Percentiles rank a stretch among this genome's conserved stretches.
These are phyloP conservation scores for Paramuricea clavata DNA, from an alignment of 92 coral and sea anemone species.

Conservation along the genomic window DNA sequence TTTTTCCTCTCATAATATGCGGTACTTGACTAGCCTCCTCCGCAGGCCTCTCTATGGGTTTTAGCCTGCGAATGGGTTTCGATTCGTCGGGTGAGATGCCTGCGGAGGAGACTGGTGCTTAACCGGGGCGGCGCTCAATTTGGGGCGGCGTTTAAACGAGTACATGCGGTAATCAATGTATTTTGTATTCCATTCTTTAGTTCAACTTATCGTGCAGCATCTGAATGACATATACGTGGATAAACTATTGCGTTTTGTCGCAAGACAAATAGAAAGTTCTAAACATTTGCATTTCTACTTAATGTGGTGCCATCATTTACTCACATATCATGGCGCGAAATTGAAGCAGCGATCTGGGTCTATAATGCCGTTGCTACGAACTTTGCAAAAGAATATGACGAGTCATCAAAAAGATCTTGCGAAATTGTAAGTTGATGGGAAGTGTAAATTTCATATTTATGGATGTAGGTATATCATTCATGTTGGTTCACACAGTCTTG, in stretches of 20 bases:
- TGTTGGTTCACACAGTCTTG: too few relatives aligned
- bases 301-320: conserved; percentile 86
- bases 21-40: too few relatives aligned
- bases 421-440: conserved; percentile 79
- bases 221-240: conserved; percentile 82
- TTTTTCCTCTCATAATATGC: too few relatives aligned
- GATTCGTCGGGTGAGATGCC: too few relatives aligned
- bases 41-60: too few relatives aligned
- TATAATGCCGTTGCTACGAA: conserved; percentile 78
- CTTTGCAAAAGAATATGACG: conserved; percentile 86
- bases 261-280: conserved; percentile 85
- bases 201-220: conserved; percentile 82
- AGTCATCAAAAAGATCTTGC: conserved; percentile 88
- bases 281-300: conserved; percentile 88
- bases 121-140: too few relatives aligned
- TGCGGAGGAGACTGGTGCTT: too few relatives aligned
- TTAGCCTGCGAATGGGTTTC: too few relatives aligned
- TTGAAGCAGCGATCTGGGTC: conserved; percentile 79
- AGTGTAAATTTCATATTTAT: too few relatives aligned
- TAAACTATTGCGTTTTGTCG: conserved; percentile 84
- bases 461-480: too few relatives aligned
- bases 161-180: too few relatives aligned
- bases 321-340: conserved; percentile 84
- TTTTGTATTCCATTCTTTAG: conserved; percentile 39
- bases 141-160: background rate